These are phyloP conservation scores for Artemia franciscana DNA, from an alignment of 1,140 invertebrate species.

Conservation along the genomic window DNA sequence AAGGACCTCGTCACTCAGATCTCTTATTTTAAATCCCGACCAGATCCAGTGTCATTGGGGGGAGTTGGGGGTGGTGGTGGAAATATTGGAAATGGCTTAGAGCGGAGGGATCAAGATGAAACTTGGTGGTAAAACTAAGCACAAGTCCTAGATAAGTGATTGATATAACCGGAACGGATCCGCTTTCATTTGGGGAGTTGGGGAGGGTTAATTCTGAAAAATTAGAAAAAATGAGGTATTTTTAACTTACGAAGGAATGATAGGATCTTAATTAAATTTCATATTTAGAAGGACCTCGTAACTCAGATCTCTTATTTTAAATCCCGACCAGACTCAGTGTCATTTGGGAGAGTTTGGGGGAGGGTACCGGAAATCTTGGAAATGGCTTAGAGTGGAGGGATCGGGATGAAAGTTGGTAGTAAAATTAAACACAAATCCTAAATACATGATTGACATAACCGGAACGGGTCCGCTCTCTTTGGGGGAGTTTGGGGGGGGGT, in stretches of 20 bases:
- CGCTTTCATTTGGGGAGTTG: too few relatives aligned
- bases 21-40: too few relatives aligned
- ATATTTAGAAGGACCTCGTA: not conserved
- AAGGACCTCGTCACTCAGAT: too few relatives aligned
- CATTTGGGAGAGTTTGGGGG: slow-evolving; percentile 7
- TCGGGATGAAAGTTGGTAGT: not conserved
- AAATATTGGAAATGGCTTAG: too few relatives aligned
- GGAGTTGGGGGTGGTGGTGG: too few relatives aligned
- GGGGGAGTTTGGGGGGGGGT: not conserved
- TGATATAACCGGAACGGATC: too few relatives aligned
- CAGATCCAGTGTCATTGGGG: too few relatives aligned
- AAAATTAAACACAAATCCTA: not conserved
- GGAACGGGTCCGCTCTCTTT: not conserved
- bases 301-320: not conserved
- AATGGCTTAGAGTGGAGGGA: not conserved
- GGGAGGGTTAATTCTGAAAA: too few relatives aligned
- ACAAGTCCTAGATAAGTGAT: too few relatives aligned
- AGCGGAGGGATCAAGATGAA: too few relatives aligned
- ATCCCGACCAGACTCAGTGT: not conserved
- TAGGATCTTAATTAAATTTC: not conserved
- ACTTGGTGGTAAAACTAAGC: too few relatives aligned
- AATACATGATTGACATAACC: not conserved
- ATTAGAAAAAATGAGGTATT: too few relatives aligned
- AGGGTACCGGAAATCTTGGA: not conserved
- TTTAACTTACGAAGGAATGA: not conserved